phyloP scores from a whole-genome alignment of 2,888 invertebrate species.

The Axea sp. region DNA sequence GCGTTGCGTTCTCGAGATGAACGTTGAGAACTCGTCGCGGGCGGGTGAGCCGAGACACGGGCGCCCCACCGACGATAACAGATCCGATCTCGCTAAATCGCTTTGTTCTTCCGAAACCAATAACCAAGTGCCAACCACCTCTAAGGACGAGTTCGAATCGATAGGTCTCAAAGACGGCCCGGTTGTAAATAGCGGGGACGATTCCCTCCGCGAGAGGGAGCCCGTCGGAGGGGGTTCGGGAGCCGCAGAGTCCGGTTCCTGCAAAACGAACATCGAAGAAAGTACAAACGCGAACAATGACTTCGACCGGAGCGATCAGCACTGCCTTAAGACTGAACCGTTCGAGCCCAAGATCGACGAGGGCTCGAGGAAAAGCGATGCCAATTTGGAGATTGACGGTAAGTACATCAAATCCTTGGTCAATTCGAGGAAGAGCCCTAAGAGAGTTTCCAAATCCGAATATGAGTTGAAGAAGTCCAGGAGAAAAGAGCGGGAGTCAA shows the following conservation, averaged over 20 bases:
- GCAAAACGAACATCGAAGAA: constrained; percentile 30
- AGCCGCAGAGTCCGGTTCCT: constrained; percentile 12
- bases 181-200: too few relatives aligned
- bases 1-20: constrained; percentile 46
- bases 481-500: constrained; percentile 23
- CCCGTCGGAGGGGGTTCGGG: too few relatives aligned
- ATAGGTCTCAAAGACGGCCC: too few relatives aligned
- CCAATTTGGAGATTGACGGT: constrained; percentile 73
- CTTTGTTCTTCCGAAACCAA: constrained; percentile 72
- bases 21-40: constrained; percentile 48
- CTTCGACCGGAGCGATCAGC: constrained; percentile 22
- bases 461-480: constrained; percentile 19
- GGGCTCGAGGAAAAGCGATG: constrained; percentile 51
- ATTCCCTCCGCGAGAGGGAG: too few relatives aligned
- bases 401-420: constrained; percentile 76
- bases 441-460: constrained; percentile 58
- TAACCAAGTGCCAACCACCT: constrained; percentile 71
- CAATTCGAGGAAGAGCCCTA: constrained; percentile 73
- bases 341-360: constrained; percentile 15
- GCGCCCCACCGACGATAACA: constrained; percentile 67
- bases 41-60: constrained; percentile 29
- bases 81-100: constrained; percentile 72
- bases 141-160: too few relatives aligned
- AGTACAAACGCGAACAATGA: constrained; percentile 31
- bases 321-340: constrained; percentile 58